phyloP scores from a whole-genome alignment of 37 sponge, comb jelly and placozoan species.

The Spongilla lacustris region DNA sequence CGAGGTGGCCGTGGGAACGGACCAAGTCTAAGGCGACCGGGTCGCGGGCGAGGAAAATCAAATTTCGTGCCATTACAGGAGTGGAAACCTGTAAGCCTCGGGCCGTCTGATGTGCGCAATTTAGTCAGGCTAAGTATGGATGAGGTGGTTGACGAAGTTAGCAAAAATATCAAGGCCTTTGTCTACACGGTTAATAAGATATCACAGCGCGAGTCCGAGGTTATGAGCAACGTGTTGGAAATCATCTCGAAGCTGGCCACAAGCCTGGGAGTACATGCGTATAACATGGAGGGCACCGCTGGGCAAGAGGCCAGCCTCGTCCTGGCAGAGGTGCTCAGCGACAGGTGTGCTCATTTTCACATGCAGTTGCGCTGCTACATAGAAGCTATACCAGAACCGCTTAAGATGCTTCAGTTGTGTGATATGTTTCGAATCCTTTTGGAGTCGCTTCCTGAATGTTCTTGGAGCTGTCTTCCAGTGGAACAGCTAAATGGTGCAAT shows the following conservation, averaged over 20 bases:
- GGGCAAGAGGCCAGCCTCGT: conserved; percentile 20
- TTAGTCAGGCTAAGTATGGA: not conserved
- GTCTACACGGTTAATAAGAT: not conserved
- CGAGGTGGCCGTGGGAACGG: not conserved
- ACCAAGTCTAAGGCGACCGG: too few relatives aligned
- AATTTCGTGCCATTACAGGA: not conserved
- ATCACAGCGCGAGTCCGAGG: not conserved
- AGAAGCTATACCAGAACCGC: not conserved
- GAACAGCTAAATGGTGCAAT: conserved; percentile 12
- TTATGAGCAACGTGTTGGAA: not conserved
- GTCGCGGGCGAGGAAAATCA: not conserved
- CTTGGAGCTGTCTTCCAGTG: conserved; percentile 54
- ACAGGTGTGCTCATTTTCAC: conserved; percentile 53
- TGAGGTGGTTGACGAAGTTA: not conserved
- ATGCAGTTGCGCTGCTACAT: conserved; percentile 11
- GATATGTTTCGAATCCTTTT: conserved; percentile 25
- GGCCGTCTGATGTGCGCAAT: not conserved
- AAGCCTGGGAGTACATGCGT: not conserved
- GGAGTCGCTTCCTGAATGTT: conserved; percentile 2
- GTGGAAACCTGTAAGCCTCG: not conserved
- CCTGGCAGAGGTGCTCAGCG: conserved; percentile 61
- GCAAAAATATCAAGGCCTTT: not conserved
- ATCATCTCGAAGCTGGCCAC: not conserved
- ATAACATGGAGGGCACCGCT: not conserved
- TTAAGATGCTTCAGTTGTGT: not conserved